Conservation (phyloP, 2,797 vertebrate genomes). For the Acropternis orthonyx region DNA sequence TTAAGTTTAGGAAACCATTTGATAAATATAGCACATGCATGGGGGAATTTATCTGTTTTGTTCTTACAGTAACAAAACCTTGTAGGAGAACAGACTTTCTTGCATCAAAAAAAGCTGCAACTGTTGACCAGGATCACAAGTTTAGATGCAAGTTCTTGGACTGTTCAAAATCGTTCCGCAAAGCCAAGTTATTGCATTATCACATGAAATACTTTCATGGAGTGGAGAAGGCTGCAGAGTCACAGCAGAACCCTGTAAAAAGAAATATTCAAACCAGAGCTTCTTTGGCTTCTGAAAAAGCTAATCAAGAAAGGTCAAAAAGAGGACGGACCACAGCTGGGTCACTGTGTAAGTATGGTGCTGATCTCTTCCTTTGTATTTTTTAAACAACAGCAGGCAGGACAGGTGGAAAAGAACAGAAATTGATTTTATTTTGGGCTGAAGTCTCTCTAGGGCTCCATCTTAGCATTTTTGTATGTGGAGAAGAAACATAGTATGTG, state of each 20-base stretch:
- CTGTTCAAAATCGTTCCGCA: constrained; percentile 95
- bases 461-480: neutral
- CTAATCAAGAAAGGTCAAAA: constrained; percentile 80
- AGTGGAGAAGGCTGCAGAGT: constrained; percentile 81
- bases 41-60: constrained; percentile 67
- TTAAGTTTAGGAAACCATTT: constrained; percentile 2
- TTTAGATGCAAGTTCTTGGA: constrained; percentile 91
- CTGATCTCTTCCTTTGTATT: neutral
- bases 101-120: constrained; percentile 85
- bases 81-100: constrained; percentile 84
- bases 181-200: constrained; percentile 93
- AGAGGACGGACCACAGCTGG: constrained; percentile 86
- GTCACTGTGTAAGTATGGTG: constrained; percentile 84
- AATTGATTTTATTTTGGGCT: neutral
- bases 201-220: constrained; percentile 98
- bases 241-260: constrained; percentile 80
- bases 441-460: neutral
- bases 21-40: constrained; percentile 47
- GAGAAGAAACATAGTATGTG: neutral
- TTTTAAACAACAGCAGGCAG: neutral
- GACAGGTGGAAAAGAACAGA: neutral
- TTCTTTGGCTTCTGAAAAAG: constrained; percentile 84
- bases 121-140: constrained; percentile 91
- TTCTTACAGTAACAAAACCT: constrained; percentile 80
- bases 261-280: constrained; percentile 86